Conservation (phyloP, 2,113 vertebrate genomes). For the Microcebus lehilahytsara region DNA sequence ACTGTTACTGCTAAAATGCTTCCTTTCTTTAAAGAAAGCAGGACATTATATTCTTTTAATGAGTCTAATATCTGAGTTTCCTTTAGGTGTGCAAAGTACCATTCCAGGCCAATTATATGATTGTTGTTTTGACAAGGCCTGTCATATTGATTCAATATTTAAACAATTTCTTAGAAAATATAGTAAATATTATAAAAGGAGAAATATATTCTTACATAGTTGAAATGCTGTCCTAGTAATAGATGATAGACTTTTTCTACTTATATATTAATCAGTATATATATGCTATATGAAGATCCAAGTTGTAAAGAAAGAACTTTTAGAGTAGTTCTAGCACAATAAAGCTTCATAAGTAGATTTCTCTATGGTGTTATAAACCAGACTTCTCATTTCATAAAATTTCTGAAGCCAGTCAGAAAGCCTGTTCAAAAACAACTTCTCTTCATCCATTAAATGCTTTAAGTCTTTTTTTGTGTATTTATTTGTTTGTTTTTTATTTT, state of each 20-base stretch:
- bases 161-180: slow-evolving; percentile 56
- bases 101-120: slow-evolving; percentile 38
- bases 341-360: slow-evolving; percentile 27
- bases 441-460: slow-evolving; percentile 41
- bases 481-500: no score
- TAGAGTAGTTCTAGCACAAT: slow-evolving; percentile 16
- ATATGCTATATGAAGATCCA: slow-evolving; percentile 9
- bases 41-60: slow-evolving; percentile 30
- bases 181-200: slow-evolving; percentile 34
- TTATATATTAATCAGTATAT: slow-evolving; percentile 8
- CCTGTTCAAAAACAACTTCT: slow-evolving; percentile 8
- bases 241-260: not conserved
- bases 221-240: slow-evolving; percentile 28
- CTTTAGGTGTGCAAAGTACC: not conserved
- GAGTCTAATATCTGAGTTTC: not conserved
- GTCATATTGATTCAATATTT: slow-evolving; percentile 50
- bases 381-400: slow-evolving; percentile 32
- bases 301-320: not conserved
- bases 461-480: not conserved
- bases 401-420: slow-evolving; percentile 25
- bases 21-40: slow-evolving; percentile 39
- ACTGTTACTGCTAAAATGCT: slow-evolving; percentile 4
- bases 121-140: slow-evolving; percentile 50
- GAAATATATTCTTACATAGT: slow-evolving; percentile 11
- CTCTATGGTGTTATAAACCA: not conserved